Evolutionary conservation across 2,888 invertebrate species (phyloP).

Genomic region (Automeris io): DNA sequence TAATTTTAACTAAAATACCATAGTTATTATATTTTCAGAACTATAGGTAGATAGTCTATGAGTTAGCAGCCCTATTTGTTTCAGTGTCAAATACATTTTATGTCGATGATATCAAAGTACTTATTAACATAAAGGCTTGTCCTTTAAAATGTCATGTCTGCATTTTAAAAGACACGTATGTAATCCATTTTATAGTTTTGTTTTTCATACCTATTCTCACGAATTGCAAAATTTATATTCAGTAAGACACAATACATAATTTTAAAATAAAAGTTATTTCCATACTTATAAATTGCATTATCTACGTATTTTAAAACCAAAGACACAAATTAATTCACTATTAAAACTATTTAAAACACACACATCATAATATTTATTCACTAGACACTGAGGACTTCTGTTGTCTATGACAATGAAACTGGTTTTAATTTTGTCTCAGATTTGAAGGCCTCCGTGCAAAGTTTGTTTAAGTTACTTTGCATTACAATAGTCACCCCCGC

Average conservation of each 20-base stretch:
- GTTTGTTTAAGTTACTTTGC: slow-evolving; percentile 50
- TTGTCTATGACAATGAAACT: slow-evolving; percentile 24
- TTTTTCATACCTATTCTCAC: slow-evolving; percentile 1
- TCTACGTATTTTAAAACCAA: neutral
- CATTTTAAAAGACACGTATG: slow-evolving; percentile 8
- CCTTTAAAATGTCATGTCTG: slow-evolving; percentile 13
- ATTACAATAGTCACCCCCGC: slow-evolving; percentile 50
- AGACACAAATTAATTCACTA: neutral
- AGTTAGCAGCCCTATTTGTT: slow-evolving; percentile 15
- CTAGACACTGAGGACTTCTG: slow-evolving; percentile 25
- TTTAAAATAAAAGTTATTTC: no score
- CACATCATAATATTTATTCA: slow-evolving; percentile 6
- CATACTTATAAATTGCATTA: neutral
- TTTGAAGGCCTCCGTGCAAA: slow-evolving; percentile 24
- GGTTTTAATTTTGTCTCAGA: slow-evolving; percentile 30
- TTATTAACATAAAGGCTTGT: slow-evolving; percentile 21
- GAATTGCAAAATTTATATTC: neutral
- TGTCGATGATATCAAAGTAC: slow-evolving; percentile 36
- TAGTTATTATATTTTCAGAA: no score
- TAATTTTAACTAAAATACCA: no score
- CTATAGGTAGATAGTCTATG: neutral
- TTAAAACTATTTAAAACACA: neutral
- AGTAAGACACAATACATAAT: no score
- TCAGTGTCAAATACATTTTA: slow-evolving; percentile 30
- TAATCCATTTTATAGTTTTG: slow-evolving; percentile 7